Evolutionary conservation across 2,797 vertebrate species (phyloP).

Genomic region (Hippopotamyrus pictus): DNA sequence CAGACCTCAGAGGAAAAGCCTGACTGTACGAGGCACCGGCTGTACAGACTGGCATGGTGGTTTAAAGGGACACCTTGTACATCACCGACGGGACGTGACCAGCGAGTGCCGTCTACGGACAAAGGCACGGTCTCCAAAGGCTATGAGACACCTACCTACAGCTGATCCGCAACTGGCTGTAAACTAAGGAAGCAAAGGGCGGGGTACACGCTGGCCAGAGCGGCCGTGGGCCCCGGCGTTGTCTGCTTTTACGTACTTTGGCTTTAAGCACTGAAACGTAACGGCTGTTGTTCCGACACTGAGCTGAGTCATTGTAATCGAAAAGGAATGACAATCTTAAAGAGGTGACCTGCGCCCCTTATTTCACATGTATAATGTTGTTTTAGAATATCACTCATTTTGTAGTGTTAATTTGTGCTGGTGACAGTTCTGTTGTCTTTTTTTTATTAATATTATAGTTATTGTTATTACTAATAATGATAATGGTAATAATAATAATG

Average conservation of each 20-base stretch:
- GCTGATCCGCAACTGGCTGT: not conserved
- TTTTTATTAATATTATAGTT: constrained; percentile 55
- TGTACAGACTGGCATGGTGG: not conserved
- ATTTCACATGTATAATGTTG: constrained; percentile 70
- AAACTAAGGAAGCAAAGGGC: not conserved
- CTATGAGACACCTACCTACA: not conserved
- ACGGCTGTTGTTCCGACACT: constrained; percentile 1
- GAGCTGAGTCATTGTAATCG: constrained; percentile 49
- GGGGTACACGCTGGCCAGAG: not conserved
- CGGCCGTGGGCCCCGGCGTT: not conserved
- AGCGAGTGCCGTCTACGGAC: not conserved
- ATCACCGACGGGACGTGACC: not conserved
- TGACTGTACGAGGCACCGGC: not conserved
- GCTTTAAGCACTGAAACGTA: constrained; percentile 7
- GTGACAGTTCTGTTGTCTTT: constrained; percentile 83
- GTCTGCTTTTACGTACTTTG: not conserved
- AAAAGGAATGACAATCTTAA: constrained; percentile 77
- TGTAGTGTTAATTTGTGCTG: constrained; percentile 84
- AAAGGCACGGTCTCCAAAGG: not conserved
- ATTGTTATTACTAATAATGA: constrained; percentile 51
- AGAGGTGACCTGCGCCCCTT: constrained; percentile 61
- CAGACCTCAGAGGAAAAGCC: not conserved
- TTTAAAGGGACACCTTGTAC: not conserved
- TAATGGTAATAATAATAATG: constrained; percentile 59
- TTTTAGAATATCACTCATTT: constrained; percentile 73